phyloP scores from a whole-genome alignment of 2,113 vertebrate genomes.

The Galemys pyrenaicus region DNA sequence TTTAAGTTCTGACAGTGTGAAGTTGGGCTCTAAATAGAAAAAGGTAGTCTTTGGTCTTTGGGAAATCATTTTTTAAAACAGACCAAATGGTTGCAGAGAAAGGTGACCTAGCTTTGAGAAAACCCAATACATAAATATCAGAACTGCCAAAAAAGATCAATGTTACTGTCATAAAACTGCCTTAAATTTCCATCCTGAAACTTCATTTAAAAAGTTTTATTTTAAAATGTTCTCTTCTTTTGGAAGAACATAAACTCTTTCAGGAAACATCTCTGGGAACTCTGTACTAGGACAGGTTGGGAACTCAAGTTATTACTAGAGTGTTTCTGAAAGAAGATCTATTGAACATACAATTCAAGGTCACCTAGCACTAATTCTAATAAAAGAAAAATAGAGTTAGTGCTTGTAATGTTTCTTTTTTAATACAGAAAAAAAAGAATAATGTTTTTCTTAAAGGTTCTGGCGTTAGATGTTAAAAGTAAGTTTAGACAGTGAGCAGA shows the following conservation, averaged over 20 bases:
- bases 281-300: slow-evolving; percentile 24
- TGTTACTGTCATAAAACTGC: slow-evolving; percentile 70
- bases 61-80: slow-evolving; percentile 72
- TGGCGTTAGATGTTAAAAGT: slow-evolving; percentile 58
- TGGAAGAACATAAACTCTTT: slow-evolving; percentile 66
- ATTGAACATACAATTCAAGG: slow-evolving; percentile 61
- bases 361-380: slow-evolving; percentile 71
- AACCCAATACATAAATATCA: slow-evolving; percentile 77
- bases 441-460: slow-evolving; percentile 52
- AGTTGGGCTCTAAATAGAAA: slow-evolving; percentile 52
- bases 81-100: slow-evolving; percentile 66
- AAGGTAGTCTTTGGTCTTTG: slow-evolving; percentile 64
- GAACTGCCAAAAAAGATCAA: slow-evolving; percentile 72
- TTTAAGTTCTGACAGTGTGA: slow-evolving; percentile 63
- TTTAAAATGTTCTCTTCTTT: slow-evolving; percentile 68
- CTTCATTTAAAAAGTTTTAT: slow-evolving; percentile 64
- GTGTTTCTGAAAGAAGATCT: slow-evolving; percentile 64
- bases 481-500: background rate
- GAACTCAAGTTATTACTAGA: slow-evolving; percentile 58
- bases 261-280: slow-evolving; percentile 67
- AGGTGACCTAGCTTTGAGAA: slow-evolving; percentile 79
- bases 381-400: slow-evolving; percentile 59
- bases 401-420: slow-evolving; percentile 57
- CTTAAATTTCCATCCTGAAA: slow-evolving; percentile 65
- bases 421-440: slow-evolving; percentile 48